Percentiles rank a stretch among this genome's conserved stretches.
Evolutionary conservation across 2,113 vertebrate species (phyloP).

Genomic region (Erpornis zantholeuca): DNA sequence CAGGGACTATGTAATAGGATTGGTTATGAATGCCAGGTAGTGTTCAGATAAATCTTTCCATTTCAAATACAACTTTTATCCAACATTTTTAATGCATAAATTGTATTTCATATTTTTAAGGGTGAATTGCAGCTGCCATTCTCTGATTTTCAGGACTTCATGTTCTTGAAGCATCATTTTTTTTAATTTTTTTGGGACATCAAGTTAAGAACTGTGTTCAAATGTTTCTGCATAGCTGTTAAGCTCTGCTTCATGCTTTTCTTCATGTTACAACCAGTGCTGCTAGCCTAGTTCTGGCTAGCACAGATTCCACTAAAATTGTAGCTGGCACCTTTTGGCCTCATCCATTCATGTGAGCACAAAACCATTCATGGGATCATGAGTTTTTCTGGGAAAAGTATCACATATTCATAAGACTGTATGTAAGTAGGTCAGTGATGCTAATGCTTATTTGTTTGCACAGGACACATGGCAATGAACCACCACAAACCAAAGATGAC

Average conservation of each 20-base stretch:
- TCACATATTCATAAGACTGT: not conserved
- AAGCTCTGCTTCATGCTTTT: not conserved
- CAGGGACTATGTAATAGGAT: not conserved
- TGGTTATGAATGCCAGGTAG: not conserved
- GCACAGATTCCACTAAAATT: not conserved
- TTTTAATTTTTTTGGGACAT: not conserved
- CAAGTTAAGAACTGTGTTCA: not conserved
- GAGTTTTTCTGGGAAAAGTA: not conserved
- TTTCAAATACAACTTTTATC: not conserved
- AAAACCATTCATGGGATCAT: not conserved
- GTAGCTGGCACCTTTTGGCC: not conserved
- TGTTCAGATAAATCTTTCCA: not conserved
- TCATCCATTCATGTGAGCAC: not conserved
- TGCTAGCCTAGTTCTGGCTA: not conserved
- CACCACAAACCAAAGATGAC: conserved; percentile 70
- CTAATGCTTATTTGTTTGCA: conserved; percentile 51
- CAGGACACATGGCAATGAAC: conserved; percentile 80
- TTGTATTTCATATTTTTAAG: not conserved
- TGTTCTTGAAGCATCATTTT: not conserved
- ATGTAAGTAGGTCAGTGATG: not conserved
- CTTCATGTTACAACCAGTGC: not conserved
- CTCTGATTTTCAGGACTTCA: not conserved
- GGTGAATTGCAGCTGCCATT: not conserved
- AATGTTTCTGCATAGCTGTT: not conserved
- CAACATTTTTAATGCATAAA: not conserved